These are phyloP conservation scores for Creontiades dilutus DNA, from an alignment of 2,888 invertebrate genomes.

Conservation along the genomic window DNA sequence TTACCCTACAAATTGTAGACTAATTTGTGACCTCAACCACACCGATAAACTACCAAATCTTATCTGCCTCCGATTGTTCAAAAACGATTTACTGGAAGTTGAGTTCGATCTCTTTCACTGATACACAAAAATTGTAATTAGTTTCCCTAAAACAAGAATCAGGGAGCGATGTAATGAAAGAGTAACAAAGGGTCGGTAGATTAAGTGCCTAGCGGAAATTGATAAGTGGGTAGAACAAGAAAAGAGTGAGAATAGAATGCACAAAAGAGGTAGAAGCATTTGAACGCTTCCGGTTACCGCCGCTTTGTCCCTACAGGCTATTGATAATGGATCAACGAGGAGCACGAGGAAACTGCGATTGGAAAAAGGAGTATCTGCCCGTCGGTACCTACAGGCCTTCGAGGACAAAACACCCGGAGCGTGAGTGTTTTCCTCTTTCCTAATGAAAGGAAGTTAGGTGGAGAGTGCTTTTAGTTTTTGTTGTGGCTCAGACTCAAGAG, in stretches of 20 bases:
- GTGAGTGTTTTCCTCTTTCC: too few species aligned
- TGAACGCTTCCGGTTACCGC: constrained; percentile 32
- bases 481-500: too few species aligned
- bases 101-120: too few species aligned
- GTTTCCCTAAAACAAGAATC: not conserved
- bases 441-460: too few species aligned
- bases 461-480: too few species aligned
- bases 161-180: not conserved
- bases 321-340: constrained; percentile 34
- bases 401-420: too few species aligned
- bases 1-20: too few species aligned
- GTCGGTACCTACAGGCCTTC: not conserved
- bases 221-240: not conserved
- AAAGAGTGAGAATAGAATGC: not conserved
- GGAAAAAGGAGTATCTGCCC: constrained; percentile 1
- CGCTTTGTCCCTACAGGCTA: constrained; percentile 43
- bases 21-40: too few species aligned
- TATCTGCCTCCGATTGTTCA: too few species aligned
- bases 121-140: not conserved
- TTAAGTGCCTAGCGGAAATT: constrained; percentile 16
- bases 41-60: too few species aligned
- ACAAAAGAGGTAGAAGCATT: constrained; percentile 30
- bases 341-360: not conserved
- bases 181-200: not conserved
- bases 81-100: too few species aligned